A percentile compares a stretch with the other conserved stretches of the same genome.
These are phyloP conservation scores for Eciton burchellii DNA, from an alignment of 1,140 invertebrate species.

Conservation along the genomic window DNA sequence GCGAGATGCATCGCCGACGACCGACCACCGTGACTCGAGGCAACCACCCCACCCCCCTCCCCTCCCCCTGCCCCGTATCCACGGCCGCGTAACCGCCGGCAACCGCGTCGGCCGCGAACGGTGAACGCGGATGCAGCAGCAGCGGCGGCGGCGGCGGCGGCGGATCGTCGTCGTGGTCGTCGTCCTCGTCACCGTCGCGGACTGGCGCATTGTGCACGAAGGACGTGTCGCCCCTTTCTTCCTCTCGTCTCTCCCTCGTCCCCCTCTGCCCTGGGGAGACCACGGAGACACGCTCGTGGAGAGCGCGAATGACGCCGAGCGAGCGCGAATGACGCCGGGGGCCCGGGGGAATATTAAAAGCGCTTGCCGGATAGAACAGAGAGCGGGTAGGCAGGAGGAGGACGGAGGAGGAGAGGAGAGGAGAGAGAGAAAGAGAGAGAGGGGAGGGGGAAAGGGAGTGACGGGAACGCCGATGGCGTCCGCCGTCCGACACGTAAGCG, in stretches of 20 bases:
- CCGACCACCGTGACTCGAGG: slow-evolving; percentile 56
- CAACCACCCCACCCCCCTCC: not conserved
- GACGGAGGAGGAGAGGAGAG: no score
- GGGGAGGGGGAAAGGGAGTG: slow-evolving; percentile 36
- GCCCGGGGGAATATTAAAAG: slow-evolving; percentile 82
- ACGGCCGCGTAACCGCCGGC: slow-evolving; percentile 35
- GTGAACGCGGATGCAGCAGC: slow-evolving; percentile 22
- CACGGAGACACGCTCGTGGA: slow-evolving; percentile 32
- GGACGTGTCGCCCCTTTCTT: slow-evolving; percentile 58
- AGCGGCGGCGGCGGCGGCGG: no score
- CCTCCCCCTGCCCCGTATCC: no score
- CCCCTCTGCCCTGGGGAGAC: no score
- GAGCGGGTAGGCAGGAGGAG: slow-evolving; percentile 34
- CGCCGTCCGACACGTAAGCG: slow-evolving; percentile 66
- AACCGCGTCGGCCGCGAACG: slow-evolving; percentile 35
- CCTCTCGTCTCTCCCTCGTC: slow-evolving; percentile 30
- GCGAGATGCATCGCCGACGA: slow-evolving; percentile 31
- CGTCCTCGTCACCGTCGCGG: slow-evolving; percentile 64
- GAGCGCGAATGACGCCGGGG: slow-evolving; percentile 78
- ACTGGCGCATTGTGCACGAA: slow-evolving; percentile 68
- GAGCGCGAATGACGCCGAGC: slow-evolving; percentile 77
- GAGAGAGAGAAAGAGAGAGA: no score
- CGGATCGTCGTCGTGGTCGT: slow-evolving; percentile 56
- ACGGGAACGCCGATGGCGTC: slow-evolving; percentile 58
- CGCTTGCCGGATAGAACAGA: slow-evolving; percentile 67